Evolutionary conservation across 2,113 vertebrate genomes (phyloP).

Genomic region (Myiozetetes cayanensis): DNA sequence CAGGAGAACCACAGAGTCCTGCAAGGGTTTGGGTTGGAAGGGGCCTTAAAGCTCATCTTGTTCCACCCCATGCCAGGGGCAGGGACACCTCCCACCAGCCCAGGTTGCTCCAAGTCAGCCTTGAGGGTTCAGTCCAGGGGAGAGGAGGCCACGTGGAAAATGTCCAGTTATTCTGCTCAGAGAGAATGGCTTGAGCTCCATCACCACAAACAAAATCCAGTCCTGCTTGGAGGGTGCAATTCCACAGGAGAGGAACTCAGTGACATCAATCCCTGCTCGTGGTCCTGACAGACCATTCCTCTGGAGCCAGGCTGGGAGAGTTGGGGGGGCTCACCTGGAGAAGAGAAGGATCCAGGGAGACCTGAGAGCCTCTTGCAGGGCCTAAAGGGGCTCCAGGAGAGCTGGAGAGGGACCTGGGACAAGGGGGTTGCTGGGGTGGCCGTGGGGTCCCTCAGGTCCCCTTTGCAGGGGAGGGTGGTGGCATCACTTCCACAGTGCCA

Average conservation of each 20-base stretch:
- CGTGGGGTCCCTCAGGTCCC: fast-evolving
- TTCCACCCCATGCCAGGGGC: neutral
- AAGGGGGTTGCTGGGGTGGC: neutral
- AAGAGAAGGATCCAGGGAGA: neutral
- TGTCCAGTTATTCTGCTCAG: neutral
- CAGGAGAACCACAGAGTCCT: neutral
- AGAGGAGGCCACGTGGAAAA: neutral
- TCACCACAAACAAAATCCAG: neutral
- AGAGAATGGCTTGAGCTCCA: neutral
- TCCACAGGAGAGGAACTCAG: neutral
- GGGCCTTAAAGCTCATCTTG: neutral
- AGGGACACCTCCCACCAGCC: neutral
- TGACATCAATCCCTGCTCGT: fast-evolving
- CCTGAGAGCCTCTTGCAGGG: neutral
- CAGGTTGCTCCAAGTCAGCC: neutral
- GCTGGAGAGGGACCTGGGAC: neutral
- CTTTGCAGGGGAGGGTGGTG: neutral
- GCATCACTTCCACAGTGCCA: fast-evolving
- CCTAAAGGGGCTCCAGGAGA: neutral
- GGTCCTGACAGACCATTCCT: neutral
- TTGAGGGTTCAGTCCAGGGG: neutral
- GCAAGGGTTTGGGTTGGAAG: neutral
- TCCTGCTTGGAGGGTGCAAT: fast-evolving
- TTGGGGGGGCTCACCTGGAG: neutral
- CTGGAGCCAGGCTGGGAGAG: neutral